Conservation (phyloP, 1,140 invertebrate genomes). For the Aphaenogaster rudis region DNA sequence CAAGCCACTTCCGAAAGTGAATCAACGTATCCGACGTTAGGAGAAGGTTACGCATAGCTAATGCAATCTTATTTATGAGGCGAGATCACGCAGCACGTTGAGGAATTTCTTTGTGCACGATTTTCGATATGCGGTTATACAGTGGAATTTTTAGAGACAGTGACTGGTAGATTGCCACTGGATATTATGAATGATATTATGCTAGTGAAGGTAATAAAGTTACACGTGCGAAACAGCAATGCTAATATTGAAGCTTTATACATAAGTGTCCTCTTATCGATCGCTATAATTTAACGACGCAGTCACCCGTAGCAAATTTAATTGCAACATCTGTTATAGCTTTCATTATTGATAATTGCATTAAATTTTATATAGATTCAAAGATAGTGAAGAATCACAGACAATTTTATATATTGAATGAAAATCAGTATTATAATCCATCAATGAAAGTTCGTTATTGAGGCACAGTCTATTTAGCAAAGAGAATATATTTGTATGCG, state of each 20-base stretch:
- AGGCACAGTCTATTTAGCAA: not conserved
- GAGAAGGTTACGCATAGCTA: constrained; percentile 69
- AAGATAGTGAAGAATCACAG: not conserved
- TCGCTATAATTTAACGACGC: constrained; percentile 25
- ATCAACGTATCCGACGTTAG: constrained; percentile 70
- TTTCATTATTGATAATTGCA: not conserved
- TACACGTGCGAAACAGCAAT: not conserved
- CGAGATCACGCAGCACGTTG: constrained; percentile 15
- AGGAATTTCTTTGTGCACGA: constrained; percentile 46
- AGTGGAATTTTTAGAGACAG: constrained; percentile 1
- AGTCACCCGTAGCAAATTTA: not conserved
- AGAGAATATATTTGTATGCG: not conserved
- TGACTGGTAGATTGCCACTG: not conserved
- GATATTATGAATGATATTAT: constrained; percentile 8
- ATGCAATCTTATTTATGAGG: constrained; percentile 44
- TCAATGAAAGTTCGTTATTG: not conserved
- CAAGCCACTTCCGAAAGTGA: constrained; percentile 76
- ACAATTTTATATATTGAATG: not conserved
- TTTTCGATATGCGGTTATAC: constrained; percentile 6
- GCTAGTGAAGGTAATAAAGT: constrained; percentile 15
- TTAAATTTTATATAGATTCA: constrained; percentile 18
- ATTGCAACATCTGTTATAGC: constrained; percentile 14
- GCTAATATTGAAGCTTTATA: constrained; percentile 12
- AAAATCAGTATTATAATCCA: not conserved
- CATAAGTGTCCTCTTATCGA: constrained; percentile 24